phyloP scores from a whole-genome alignment of 92 coral and sea anemone genomes.

The Siderastrea radians region DNA sequence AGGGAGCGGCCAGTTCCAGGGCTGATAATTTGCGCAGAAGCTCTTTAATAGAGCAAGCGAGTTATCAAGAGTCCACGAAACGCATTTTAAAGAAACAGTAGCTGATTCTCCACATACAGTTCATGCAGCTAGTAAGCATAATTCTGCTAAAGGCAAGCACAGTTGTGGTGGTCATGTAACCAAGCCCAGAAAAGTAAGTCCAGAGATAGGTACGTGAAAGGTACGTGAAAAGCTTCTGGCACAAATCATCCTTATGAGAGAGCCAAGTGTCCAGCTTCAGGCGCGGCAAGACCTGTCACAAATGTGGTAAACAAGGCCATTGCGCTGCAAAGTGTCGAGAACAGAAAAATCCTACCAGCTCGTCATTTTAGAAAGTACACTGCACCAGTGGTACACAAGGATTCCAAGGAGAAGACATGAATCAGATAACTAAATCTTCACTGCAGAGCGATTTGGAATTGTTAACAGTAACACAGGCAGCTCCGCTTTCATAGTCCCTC shows the following conservation, averaged over 20 bases:
- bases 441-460: not conserved
- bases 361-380: not conserved
- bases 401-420: not conserved
- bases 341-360: not conserved
- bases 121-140: not conserved
- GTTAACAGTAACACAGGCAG: not conserved
- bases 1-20: slow-evolving; percentile 27
- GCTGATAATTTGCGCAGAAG: not conserved
- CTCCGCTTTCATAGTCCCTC: not conserved
- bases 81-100: not conserved
- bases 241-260: not conserved
- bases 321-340: not conserved
- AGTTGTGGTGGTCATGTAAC: not conserved
- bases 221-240: not conserved
- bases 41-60: not conserved
- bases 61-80: not conserved
- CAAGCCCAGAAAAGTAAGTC: not conserved
- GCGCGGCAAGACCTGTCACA: slow-evolving; percentile 3
- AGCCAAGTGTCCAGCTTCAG: not conserved
- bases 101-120: not conserved
- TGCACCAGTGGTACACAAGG: not conserved
- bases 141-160: not conserved
- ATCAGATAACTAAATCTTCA: not conserved
- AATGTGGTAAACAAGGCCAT: not conserved
- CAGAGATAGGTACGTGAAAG: too few relatives aligned